Evolutionary conservation across 2,888 invertebrate genomes (phyloP), one percentile per base, ranked within the genome.

Genomic region (Eupithecia exiguata): DNA sequence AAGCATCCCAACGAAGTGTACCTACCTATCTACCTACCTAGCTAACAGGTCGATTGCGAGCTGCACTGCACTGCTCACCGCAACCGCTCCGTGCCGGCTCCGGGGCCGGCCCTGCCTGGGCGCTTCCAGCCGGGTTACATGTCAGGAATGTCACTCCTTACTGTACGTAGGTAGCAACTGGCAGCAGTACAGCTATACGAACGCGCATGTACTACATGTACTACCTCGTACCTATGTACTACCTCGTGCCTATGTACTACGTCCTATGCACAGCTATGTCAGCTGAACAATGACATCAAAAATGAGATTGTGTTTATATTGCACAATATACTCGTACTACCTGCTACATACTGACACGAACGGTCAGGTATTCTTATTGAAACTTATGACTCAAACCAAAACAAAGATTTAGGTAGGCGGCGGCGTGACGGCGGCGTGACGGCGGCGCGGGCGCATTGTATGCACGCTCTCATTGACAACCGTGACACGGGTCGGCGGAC

Each of bases 381-480:
- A 46, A 43, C 43, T 43, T 43, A 58, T 65, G 38, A 65, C n/a
- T 65, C 65, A 65, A 65, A 65, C 10, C 38, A 38, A 36, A 65
- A 38, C 65, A 65, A 38, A 38, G 10, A 18, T n/a, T 63, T 36
- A 35, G 35, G 35, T 18, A 36, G 70, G 53, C 40, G 18, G 65
- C 49, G 38, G 49, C 49, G 69, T 66, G 70, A 61, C 67, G 71
- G 61, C 43, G 36, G 71, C 69, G 65, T 14, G 62, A 30, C 36
- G n/a, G 62, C 35, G 36, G 21, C 36, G 69, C 53, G n/a, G 30
- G 35, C 5, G 49, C 30, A 35, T 9, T 35, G 74, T 14, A 25
- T 18, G 36, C 53, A 21, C 21, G 75, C 70, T 70, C 69, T 63
- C 69, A 49, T 62, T 70, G 71, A 4, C 70, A 69, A 58, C 68